A percentile compares a stretch with the other conserved stretches of the same genome.
These are phyloP conservation scores for Brotula barbata DNA, from an alignment of 2,797 vertebrate species.

Conservation along the genomic window DNA sequence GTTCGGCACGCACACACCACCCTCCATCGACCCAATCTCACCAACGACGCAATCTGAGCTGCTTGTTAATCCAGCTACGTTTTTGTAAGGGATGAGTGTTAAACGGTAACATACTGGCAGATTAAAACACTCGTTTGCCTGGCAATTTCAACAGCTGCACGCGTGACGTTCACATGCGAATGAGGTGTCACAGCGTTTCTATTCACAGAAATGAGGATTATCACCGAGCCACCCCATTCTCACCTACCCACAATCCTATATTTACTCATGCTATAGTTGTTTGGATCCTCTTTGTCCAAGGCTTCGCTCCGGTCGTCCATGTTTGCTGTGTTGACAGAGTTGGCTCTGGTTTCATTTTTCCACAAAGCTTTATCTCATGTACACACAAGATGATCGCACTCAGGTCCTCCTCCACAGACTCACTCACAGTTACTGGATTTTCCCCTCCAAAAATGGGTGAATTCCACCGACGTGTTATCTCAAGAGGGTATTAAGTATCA, in stretches of 20 bases:
- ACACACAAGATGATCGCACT: neutral
- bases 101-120: too few species aligned
- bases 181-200: slow-evolving; percentile 1
- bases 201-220: slow-evolving; percentile 44
- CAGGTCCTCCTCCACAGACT: neutral
- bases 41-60: too few species aligned
- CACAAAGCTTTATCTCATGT: too few species aligned
- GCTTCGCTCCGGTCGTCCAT: neutral
- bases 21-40: too few species aligned
- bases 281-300: too few species aligned
- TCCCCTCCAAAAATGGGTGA: slow-evolving; percentile 10
- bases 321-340: neutral
- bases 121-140: too few species aligned
- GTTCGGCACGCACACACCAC: too few species aligned
- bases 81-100: too few species aligned
- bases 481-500: slow-evolving; percentile 7
- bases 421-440: slow-evolving; percentile 14
- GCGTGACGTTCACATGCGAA: slow-evolving; percentile 16
- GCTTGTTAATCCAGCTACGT: too few species aligned
- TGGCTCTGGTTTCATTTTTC: slow-evolving; percentile 3
- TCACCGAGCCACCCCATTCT: slow-evolving; percentile 1
- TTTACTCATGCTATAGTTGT: neutral
- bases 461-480: slow-evolving; percentile 43
- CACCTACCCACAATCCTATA: neutral
- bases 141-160: slow-evolving; percentile 30